phyloP scores from a whole-genome alignment of 2,113 vertebrate genomes.

The Merops nubicus region DNA sequence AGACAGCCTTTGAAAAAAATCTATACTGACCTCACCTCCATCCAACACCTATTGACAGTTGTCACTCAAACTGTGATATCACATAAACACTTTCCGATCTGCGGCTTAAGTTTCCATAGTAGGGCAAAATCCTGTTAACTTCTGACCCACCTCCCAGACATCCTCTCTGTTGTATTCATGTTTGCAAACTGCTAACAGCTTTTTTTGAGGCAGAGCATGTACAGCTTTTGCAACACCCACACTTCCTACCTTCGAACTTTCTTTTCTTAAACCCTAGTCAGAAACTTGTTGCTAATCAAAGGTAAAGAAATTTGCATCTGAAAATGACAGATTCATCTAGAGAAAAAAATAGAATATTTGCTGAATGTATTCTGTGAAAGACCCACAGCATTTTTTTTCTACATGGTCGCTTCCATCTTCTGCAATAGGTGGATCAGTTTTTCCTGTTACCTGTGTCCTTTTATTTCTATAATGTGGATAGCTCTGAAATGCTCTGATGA shows the following conservation, averaged over 20 bases:
- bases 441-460: not conserved
- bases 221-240: not conserved
- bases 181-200: slow-evolving; percentile 63
- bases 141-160: slow-evolving; percentile 79
- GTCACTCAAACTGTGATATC: slow-evolving; percentile 83
- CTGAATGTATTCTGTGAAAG: not conserved
- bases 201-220: slow-evolving; percentile 24
- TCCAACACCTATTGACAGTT: slow-evolving; percentile 81
- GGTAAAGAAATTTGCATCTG: not conserved
- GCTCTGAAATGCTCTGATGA: not conserved
- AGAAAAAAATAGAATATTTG: not conserved
- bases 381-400: fast-evolving
- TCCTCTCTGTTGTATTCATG: slow-evolving; percentile 64
- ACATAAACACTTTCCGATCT: slow-evolving; percentile 85
- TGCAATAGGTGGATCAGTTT: not conserved
- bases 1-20: slow-evolving; percentile 78
- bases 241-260: not conserved
- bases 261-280: not conserved
- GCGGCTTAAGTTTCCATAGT: slow-evolving; percentile 82
- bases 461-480: not conserved
- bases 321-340: not conserved
- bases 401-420: fast-evolving
- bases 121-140: slow-evolving; percentile 85
- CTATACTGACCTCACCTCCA: slow-evolving; percentile 80
- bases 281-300: not conserved